Evolutionary conservation across 1,140 invertebrate genomes (phyloP).

Genomic region (Papilio aristodemus): DNA sequence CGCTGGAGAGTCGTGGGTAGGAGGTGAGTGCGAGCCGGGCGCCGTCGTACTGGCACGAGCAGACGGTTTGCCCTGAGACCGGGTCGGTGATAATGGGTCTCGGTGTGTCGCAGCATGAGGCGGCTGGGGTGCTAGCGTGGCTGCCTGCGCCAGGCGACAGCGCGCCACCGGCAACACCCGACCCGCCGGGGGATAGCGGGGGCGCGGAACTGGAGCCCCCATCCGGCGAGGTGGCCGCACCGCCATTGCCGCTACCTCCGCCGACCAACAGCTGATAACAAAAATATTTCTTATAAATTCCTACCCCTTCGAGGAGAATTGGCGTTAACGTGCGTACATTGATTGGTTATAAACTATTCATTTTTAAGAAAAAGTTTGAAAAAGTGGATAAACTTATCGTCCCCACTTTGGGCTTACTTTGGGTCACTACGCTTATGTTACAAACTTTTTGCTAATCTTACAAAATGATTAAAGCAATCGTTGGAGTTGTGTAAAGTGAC

Average conservation of each 20-base stretch:
- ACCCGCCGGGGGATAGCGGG: slow-evolving; percentile 83
- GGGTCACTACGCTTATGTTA: no score
- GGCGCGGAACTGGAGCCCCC: slow-evolving; percentile 82
- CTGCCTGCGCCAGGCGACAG: slow-evolving; percentile 87
- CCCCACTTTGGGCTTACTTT: no score
- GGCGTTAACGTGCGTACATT: background rate
- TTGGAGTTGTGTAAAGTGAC: no score
- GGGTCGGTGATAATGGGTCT: slow-evolving; percentile 96
- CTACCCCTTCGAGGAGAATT: background rate
- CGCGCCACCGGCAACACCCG: slow-evolving; percentile 83
- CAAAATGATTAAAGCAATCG: no score
- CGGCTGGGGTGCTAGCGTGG: slow-evolving; percentile 82
- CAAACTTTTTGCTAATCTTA: no score
- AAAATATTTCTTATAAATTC: slow-evolving; percentile 25
- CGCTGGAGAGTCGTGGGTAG: slow-evolving; percentile 86
- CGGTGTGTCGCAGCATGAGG: slow-evolving; percentile 94
- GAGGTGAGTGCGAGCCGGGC: slow-evolving; percentile 86
- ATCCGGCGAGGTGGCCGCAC: slow-evolving; percentile 82
- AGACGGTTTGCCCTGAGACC: slow-evolving; percentile 96
- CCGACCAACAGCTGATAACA: slow-evolving; percentile 87
- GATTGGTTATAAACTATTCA: no score
- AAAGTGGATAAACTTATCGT: no score
- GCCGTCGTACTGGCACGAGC: slow-evolving; percentile 96
- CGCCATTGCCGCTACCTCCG: slow-evolving; percentile 82
- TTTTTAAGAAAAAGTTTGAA: no score